phyloP scores from a whole-genome alignment of 2,113 vertebrate genomes.

The Rhinolophus ferrumequinum region DNA sequence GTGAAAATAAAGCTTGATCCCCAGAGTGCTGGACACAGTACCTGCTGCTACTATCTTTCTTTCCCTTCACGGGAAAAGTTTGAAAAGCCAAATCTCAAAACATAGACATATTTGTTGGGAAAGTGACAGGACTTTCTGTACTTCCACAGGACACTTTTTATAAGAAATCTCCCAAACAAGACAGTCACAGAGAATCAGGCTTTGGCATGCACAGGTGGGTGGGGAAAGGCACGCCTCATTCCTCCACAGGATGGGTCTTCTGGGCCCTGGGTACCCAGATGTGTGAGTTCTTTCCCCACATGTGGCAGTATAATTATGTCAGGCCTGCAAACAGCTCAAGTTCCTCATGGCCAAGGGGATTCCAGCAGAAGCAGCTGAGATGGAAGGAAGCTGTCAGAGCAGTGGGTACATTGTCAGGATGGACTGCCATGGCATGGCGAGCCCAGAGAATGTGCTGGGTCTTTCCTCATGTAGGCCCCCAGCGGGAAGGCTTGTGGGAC shows the following conservation, averaged over 20 bases:
- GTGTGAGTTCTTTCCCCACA: neutral
- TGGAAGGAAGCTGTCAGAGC: neutral
- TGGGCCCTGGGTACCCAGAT: neutral
- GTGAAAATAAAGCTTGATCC: neutral
- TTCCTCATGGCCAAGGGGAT: neutral
- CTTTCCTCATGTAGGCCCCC: neutral
- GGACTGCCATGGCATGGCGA: neutral
- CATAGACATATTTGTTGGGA: neutral
- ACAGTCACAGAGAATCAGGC: neutral
- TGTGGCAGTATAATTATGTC: neutral
- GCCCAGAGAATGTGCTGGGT: neutral
- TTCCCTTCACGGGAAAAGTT: neutral
- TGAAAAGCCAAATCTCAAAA: conserved; percentile 10
- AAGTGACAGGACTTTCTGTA: neutral
- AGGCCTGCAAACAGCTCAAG: neutral
- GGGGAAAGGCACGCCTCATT: neutral
- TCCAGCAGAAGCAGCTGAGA: neutral
- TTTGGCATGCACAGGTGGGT: neutral
- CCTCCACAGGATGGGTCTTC: neutral
- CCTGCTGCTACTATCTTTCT: neutral
- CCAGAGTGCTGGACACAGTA: neutral
- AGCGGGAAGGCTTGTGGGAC: neutral
- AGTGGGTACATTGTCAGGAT: neutral
- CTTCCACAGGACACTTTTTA: neutral
- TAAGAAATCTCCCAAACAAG: neutral